A percentile compares a stretch with the other conserved stretches of the same genome.
phyloP scores from a whole-genome alignment of 2,797 vertebrate species.

The Semaprochilodus insignis region DNA sequence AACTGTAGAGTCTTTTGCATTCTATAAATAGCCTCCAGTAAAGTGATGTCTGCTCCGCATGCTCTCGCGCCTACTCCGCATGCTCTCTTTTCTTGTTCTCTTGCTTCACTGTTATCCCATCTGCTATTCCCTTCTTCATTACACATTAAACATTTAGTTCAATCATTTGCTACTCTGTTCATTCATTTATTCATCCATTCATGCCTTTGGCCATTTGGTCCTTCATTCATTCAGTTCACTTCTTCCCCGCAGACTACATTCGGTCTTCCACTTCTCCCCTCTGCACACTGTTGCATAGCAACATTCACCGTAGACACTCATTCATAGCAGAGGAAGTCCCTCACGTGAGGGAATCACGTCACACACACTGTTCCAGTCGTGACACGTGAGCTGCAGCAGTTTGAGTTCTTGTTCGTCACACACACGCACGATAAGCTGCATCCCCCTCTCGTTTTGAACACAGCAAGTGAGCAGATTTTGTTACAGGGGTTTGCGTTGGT shows the following conservation, averaged over 20 bases:
- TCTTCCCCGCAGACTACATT: not conserved
- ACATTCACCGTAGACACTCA: constrained; percentile 37
- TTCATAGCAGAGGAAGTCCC: constrained; percentile 40
- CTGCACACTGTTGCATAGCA: constrained; percentile 59
- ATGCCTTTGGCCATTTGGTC: not conserved
- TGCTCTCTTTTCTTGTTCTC: not conserved
- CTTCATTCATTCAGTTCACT: constrained; percentile 1
- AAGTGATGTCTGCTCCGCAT: not conserved
- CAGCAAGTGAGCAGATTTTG: not conserved
- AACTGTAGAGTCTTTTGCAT: not conserved
- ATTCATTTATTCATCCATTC: not conserved
- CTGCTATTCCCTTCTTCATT: not conserved
- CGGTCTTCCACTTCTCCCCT: constrained; percentile 13
- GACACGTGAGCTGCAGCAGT: constrained; percentile 10
- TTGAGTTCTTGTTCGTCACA: constrained; percentile 5
- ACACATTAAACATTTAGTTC: not conserved
- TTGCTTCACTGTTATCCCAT: not conserved
- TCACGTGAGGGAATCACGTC: constrained; percentile 43
- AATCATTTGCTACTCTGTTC: not conserved
- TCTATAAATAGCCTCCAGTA: not conserved
- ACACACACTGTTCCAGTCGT: constrained; percentile 36
- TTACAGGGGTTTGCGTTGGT: not conserved
- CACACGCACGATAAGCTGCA: not conserved
- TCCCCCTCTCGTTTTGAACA: not conserved
- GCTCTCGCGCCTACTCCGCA: not conserved